Evolutionary conservation across 2,888 invertebrate species (phyloP), one percentile per base, ranked within the genome.

Genomic region (Diaphora mendica): DNA sequence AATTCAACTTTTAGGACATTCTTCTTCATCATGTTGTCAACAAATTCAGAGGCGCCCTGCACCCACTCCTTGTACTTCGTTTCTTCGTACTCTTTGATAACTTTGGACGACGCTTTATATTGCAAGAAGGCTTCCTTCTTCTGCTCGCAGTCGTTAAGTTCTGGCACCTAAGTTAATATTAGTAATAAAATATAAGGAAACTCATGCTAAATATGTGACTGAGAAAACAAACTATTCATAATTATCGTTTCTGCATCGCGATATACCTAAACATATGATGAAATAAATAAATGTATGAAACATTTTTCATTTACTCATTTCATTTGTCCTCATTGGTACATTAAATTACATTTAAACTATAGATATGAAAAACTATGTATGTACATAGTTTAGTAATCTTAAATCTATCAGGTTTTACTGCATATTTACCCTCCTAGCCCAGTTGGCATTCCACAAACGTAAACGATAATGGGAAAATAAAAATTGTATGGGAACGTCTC

Each of bases 71-170:
- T 96, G 84, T 97, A 98, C 85, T 97, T 97, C 0, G 88, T 85
- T 44, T 97, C 97, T 90, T 99, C 98, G 86, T 97, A 99, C 2
- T 96, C 94, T 85, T 97, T 97, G 94, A 99, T 97, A 62, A 96
- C 94, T 84, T 97, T 97, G 0, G 97, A 97, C 39, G 98, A 96
- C 13, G 96, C 96, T 79, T 97, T 96, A 90, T 99, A 99, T 79
- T 97, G 97, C n/a, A 96, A 93, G 85, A 98, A 98, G 0, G 98
- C 97, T 90, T 97, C 96, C 77, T 97, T 96, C 85, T 97, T 98
- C 71, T 97, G 93, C 64, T 97, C 97, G 85, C 97, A 97, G 62
- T 97, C 95, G 85, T 97, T 97, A 77, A 98, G 92, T 85, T 98
- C 97, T 44, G 97, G 96, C 0, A 96, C 92, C 95, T 95, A 51